Conservation (phyloP, 1,140 invertebrate species). For the Danaus melanippus region DNA sequence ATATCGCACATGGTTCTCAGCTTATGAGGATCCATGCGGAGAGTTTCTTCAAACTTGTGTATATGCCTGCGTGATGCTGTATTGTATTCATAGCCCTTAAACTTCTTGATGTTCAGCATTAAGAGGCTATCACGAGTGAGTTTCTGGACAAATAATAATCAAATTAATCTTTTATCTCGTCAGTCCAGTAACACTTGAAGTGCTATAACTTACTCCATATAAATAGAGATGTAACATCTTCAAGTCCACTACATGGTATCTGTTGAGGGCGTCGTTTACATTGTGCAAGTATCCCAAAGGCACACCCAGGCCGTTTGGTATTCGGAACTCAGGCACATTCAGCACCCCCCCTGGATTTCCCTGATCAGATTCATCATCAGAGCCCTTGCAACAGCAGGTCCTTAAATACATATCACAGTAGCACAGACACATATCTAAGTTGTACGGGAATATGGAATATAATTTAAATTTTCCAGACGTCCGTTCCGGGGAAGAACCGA, state of each 20-base stretch:
- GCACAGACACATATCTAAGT: too few species aligned
- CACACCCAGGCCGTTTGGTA: constrained; percentile 71
- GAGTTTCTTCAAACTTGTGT: constrained; percentile 75
- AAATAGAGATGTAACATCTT: constrained; percentile 73
- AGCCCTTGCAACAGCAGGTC: too few species aligned
- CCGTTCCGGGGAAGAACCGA: too few species aligned
- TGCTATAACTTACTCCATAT: constrained; percentile 63
- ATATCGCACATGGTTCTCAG: constrained; percentile 77
- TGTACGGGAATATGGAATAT: too few species aligned
- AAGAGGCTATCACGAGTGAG: constrained; percentile 72
- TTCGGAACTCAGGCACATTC: constrained; percentile 67
- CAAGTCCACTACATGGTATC: constrained; percentile 74
- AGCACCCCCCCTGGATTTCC: constrained; percentile 70
- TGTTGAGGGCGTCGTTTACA: constrained; percentile 73
- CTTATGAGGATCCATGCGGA: constrained; percentile 76
- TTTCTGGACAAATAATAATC: constrained; percentile 39
- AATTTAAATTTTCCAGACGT: too few species aligned
- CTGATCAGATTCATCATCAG: constrained; percentile 63
- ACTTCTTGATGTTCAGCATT: constrained; percentile 79
- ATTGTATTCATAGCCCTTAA: constrained; percentile 79
- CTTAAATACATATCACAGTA: too few species aligned
- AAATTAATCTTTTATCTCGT: too few species aligned
- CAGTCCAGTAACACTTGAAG: background rate
- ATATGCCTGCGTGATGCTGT: constrained; percentile 77
- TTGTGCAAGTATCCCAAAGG: constrained; percentile 73